Evolutionary conservation across 2,888 invertebrate species (phyloP).

Genomic region (Hirtodrosophila alboralis): DNA sequence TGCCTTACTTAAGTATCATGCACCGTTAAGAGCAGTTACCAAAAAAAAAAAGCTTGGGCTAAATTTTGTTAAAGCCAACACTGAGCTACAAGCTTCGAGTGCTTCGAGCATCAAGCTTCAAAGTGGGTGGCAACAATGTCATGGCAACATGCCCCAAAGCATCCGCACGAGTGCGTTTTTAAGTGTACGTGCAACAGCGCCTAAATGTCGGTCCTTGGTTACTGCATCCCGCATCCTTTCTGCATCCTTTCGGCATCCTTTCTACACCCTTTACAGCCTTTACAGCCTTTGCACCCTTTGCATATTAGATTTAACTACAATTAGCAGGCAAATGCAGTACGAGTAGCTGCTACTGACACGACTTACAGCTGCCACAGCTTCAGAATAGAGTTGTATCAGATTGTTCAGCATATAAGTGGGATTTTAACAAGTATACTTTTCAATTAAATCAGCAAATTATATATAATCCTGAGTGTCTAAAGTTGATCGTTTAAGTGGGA

Average conservation of each 20-base stretch:
- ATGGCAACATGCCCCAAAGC: slow-evolving; percentile 17
- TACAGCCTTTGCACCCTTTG: slow-evolving; percentile 14
- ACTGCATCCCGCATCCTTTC: too few species aligned
- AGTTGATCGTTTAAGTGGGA: too few species aligned
- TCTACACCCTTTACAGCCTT: slow-evolving; percentile 29
- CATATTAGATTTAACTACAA: slow-evolving; percentile 55
- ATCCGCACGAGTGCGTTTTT: slow-evolving; percentile 14
- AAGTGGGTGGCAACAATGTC: slow-evolving; percentile 18
- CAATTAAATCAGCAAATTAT: too few species aligned
- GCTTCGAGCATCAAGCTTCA: too few species aligned
- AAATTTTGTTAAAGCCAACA: slow-evolving; percentile 11
- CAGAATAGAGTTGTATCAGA: neutral
- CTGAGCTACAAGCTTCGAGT: too few species aligned
- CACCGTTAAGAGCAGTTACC: slow-evolving; percentile 48
- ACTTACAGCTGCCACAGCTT: slow-evolving; percentile 22
- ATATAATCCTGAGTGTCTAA: too few species aligned
- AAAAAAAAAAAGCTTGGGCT: slow-evolving; percentile 31
- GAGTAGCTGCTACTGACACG: slow-evolving; percentile 23
- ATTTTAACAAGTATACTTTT: too few species aligned
- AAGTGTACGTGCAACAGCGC: slow-evolving; percentile 24
- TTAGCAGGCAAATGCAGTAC: slow-evolving; percentile 45
- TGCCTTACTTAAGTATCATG: slow-evolving; percentile 39
- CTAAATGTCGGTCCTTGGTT: slow-evolving; percentile 11
- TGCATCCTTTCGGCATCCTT: slow-evolving; percentile 22
- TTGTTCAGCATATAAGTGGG: too few species aligned